Base-by-base conservation (phyloP, 64 coral and sea anemone species). In the Porites lutea region DNA sequence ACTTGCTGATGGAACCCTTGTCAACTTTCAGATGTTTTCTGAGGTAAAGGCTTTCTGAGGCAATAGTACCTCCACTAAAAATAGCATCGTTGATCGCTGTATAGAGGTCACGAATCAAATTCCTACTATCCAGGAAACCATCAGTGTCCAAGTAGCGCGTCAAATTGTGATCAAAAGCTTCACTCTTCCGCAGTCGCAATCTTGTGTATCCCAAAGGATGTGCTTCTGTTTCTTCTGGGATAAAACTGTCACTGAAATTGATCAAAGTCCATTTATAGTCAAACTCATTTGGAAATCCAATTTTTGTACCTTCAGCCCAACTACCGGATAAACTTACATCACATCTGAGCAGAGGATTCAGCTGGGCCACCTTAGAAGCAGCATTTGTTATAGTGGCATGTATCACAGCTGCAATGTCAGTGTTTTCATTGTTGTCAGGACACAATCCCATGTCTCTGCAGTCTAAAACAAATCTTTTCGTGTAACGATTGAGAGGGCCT, bases 11-110 rank as follows among this genome's bases (percentile, higher is more conserved):
- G 87, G 87, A 89, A 65, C 87, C 87, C 71, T 89, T 89, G 71
- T 89, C 87, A 89, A 89, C 72, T 89, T 89, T 89, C 72, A 89
- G 87, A 89, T 89, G 87, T 77, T 89, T 89, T 89, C 87, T 89
- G 71, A 89, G 87, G 72, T 89, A 89, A 77, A 89, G 50, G 77
- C 87, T 89, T 49, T 89, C 53, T 62, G 87, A 89, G 72, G 87
- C 87, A 89, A 61, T 89, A 89, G 77, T 89, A 89, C 87, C 71
- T 77, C 87, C 87, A 77, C 87, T 64, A 62, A 89, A 89, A 64
- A 89, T 89, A 77, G 87, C 87, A 77, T 89, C 87, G 72, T 89
- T 89, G 87, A 89, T 89, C 70, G 87, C 77, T 58, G 70, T 61
- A 89, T 89, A 89, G 71, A 89, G 87, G 87, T 89, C 87, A 89